Evolutionary conservation across 2,797 vertebrate species (phyloP).

Genomic region (Propithecus deckenii): DNA sequence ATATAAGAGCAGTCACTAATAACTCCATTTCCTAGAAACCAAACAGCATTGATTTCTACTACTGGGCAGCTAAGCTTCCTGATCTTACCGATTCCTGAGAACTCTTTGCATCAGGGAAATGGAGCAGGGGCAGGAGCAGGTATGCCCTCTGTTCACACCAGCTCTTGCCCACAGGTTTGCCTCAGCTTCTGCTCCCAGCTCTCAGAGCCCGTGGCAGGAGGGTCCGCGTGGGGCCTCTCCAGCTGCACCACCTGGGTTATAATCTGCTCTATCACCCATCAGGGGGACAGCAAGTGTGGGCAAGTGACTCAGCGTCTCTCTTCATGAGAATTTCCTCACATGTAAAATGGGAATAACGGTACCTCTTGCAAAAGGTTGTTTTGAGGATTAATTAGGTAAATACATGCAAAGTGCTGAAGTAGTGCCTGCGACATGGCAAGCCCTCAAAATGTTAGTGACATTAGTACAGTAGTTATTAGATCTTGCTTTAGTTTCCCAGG

Average conservation of each 20-base stretch:
- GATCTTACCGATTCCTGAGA: background rate
- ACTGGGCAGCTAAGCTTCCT: background rate
- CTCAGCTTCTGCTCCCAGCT: background rate
- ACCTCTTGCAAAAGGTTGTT: background rate
- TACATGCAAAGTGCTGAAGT: background rate
- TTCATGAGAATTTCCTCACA: background rate
- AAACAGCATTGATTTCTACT: background rate
- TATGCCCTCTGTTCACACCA: background rate
- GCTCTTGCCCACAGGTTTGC: background rate
- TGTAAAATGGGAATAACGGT: background rate
- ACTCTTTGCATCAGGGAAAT: background rate
- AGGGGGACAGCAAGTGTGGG: background rate
- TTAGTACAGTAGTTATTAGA: background rate
- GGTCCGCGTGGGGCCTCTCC: accelerated
- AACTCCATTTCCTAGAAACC: background rate
- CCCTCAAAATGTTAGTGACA: background rate
- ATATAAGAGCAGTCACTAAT: background rate
- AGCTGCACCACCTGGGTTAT: background rate
- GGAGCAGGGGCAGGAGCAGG: accelerated
- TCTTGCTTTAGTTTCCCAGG: background rate
- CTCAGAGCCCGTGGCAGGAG: background rate
- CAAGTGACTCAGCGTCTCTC: background rate
- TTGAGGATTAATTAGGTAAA: background rate
- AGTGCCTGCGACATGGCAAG: background rate
- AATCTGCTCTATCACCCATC: background rate